Conservation (phyloP, 64 coral and sea anemone genomes). For the Pocillopora verrucosa region DNA sequence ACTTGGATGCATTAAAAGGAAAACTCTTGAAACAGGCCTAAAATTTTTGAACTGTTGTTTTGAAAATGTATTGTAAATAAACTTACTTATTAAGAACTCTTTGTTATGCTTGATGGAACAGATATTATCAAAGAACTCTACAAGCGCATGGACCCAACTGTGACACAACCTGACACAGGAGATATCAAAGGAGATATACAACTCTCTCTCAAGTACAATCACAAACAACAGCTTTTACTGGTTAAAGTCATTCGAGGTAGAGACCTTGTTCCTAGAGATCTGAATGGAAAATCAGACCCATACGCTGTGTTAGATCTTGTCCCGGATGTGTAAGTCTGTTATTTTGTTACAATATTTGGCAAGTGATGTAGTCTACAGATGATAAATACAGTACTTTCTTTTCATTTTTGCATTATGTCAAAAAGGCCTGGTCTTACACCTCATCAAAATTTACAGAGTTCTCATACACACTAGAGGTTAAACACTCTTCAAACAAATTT, state of each 20-base stretch:
- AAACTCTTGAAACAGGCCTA: too few relatives aligned
- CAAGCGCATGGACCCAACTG: constrained; percentile 88
- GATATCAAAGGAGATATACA: constrained; percentile 92
- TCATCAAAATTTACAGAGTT: too few relatives aligned
- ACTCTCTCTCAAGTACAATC: constrained; percentile 84
- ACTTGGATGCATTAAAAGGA: too few relatives aligned
- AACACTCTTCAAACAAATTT: too few relatives aligned
- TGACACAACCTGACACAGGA: constrained; percentile 81
- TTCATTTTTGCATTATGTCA: too few relatives aligned
- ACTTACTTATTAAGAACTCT: not conserved
- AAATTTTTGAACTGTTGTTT: too few relatives aligned
- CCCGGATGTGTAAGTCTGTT: constrained; percentile 73
- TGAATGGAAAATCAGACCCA: constrained; percentile 96
- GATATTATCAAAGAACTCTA: constrained; percentile 94
- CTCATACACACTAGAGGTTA: too few relatives aligned
- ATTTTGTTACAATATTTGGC: too few relatives aligned
- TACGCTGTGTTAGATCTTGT: constrained; percentile 86
- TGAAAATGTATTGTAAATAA: not conserved
- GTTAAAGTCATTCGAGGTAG: constrained; percentile 92
- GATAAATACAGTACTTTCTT: too few relatives aligned
- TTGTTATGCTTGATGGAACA: constrained; percentile 75
- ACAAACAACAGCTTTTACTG: constrained; percentile 74
- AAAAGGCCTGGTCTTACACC: too few relatives aligned
- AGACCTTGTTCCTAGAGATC: constrained; percentile 85
- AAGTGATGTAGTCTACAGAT: not conserved